Conservation (phyloP, 2,797 vertebrate species). For the Parauchenoglanis ngamensis region DNA sequence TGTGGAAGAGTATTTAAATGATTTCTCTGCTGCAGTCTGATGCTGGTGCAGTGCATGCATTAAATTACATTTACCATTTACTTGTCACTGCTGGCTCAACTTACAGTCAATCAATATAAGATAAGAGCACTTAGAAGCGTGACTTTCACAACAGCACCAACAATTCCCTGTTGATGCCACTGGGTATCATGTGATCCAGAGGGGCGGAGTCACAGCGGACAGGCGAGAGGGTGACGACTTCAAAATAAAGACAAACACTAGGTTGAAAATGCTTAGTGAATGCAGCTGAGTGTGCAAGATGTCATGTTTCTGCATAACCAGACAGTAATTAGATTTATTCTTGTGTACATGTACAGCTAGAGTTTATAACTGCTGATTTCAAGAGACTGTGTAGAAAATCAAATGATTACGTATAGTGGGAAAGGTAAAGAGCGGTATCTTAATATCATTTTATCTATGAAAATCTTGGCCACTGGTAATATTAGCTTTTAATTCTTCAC, state of each 20-base stretch:
- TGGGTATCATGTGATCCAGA: conserved; percentile 11
- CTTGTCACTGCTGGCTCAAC: conserved; percentile 31
- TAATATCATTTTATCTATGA: neutral
- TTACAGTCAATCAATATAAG: conserved; percentile 24
- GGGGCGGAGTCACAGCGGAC: neutral
- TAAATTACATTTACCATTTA: conserved; percentile 41
- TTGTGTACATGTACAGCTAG: neutral
- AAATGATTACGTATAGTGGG: neutral
- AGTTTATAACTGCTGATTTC: conserved; percentile 4
- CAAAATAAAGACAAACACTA: neutral
- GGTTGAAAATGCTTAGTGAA: neutral
- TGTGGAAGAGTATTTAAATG: conserved; percentile 28
- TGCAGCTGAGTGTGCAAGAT: neutral
- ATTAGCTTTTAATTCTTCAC: neutral
- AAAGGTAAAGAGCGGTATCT: neutral
- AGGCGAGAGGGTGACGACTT: neutral
- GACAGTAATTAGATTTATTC: neutral
- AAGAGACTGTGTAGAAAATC: neutral
- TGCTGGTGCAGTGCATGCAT: conserved; percentile 42
- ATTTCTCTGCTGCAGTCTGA: conserved; percentile 35
- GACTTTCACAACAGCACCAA: conserved; percentile 24
- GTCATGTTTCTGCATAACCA: neutral
- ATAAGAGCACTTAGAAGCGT: conserved; percentile 37
- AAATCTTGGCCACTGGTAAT: neutral
- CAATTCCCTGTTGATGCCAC: conserved; percentile 3